Evolutionary conservation across 1,140 invertebrate genomes (phyloP), one percentile per base, ranked within the genome.

Genomic region (Caerostris extrusa): DNA sequence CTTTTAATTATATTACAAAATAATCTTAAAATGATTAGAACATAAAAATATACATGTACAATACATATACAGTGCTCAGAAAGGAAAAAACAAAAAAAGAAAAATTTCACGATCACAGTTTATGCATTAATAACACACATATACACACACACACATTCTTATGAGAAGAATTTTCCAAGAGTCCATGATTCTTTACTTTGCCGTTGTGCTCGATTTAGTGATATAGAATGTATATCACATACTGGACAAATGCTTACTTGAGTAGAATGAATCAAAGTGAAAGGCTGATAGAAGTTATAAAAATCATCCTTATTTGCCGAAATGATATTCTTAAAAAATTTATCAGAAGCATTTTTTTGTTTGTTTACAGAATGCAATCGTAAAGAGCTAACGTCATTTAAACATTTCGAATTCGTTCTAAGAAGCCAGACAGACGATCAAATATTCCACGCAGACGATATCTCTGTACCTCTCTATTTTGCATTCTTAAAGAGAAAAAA

Each of bases 71-170:
- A 91, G 90, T 82, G 90, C 77, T 91, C 56, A 34, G 34, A 61
- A 91, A 91, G 57, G 71, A 53, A 64, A 58, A 60, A 67, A 14
- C 50, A 55, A 50, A 81, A 50, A 81, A 81, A 34, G 34, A 61
- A 61, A 82, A 56, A 61, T 57, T 82, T 82, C 17, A 82, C 57
- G n/a, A 91, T 91, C 90, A 91, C 90, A 91, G 90, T 82, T 91
- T 82, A 91, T 60, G 90, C 71, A 91, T 82, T 82, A 91, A 91
- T 71, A 91, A 91, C 90, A 90, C 88, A 90, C 55, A 71, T 90
- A 90, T 90, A 90, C 88, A 90, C 50, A 57, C 50, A 57, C 55
- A 34, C 71, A 87, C 60, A 77, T 77, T 77, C 71, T 57, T 60
- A 57, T 71, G 88, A 67, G 61, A 90, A 90, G 83, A 50, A 58